phyloP scores from a whole-genome alignment of 2,113 vertebrate species.

The Oryzias curvinotus region DNA sequence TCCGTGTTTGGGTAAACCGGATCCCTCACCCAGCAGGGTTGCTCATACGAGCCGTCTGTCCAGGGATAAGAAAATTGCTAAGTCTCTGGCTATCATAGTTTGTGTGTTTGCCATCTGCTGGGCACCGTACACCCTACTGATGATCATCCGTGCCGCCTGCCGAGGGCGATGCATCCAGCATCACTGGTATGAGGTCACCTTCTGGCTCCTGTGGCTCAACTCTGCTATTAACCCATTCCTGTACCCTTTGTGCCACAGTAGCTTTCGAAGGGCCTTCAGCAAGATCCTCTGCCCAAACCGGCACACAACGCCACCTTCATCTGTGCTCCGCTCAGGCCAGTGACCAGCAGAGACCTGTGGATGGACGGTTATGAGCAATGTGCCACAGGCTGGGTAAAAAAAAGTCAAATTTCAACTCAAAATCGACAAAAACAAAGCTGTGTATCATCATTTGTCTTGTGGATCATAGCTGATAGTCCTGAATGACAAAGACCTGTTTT shows the following conservation, averaged over 20 bases:
- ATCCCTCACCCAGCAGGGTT: conserved; percentile 57
- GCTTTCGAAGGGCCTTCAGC: conserved; percentile 81
- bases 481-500: too few relatives aligned
- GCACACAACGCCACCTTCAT: conserved; percentile 46
- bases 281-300: conserved; percentile 71
- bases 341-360: conserved; percentile 22
- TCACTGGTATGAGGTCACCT: conserved; percentile 79
- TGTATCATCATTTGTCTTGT: neutral
- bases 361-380: conserved; percentile 14
- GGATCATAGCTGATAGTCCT: too few relatives aligned
- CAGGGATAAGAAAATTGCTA: conserved; percentile 83
- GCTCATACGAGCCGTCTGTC: conserved; percentile 70
- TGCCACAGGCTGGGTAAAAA: conserved; percentile 19
- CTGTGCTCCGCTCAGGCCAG: conserved; percentile 49
- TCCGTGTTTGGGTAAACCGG: conserved; percentile 53
- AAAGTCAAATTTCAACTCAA: conserved; percentile 2
- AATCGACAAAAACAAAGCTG: neutral
- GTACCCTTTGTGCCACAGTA: conserved; percentile 85
- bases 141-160: conserved; percentile 78
- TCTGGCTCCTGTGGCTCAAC: conserved; percentile 90
- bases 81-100: conserved; percentile 83
- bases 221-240: conserved; percentile 86
- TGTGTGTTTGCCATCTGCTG: conserved; percentile 84
- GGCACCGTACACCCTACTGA: conserved; percentile 83
- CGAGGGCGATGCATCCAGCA: conserved; percentile 54